Base-by-base conservation (phyloP, 1,140 invertebrate genomes). In the Drosophila melanica region DNA sequence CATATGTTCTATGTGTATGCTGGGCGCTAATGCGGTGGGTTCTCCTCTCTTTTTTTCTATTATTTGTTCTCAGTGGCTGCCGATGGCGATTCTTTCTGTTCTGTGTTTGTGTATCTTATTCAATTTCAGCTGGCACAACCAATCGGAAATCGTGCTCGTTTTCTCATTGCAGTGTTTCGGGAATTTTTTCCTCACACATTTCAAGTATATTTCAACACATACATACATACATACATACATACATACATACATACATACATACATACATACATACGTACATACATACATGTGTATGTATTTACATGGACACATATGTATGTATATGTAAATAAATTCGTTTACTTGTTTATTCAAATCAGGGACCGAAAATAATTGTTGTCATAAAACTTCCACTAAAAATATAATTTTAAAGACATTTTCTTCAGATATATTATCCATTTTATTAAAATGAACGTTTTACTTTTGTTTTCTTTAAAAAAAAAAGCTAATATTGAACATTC, bases 101-200 rank as follows among this genome's bases (percentile, higher is more conserved):
- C 37, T 60, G 42, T 70, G 47, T 71, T 54, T 70, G 35, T 69
- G 48, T 72, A 66, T 66, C 66, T 72, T 76, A 66, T 76, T 45
- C 57, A 50, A 76, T 76, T 72, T 73, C 63, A 76, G 60, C 72
- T 76, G 62, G 69, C 69, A 72, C 74, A 72, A 76, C 74, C 74
- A 76, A 76, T 76, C 74, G 74, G 74, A 76, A 60, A 71, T 55
- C 74, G 74, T 75, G 14, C 60, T 72, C 68, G 2, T 35, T 7
- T 45, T 14, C 62, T 65, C 37, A 66, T 72, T 68, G 47, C 57
- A 35, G 53, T 45, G 41, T 47, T 54, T 69, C 12, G 23, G 35
- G 57, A 8, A 60, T 45, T 58, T 45, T 50, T 44, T 42, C 35
- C 41, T 67, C 23, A 14, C 10, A 5, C 45, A 11, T 59, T 33